phyloP scores from a whole-genome alignment of 1,140 invertebrate genomes.

The Drosophila bipectinata region DNA sequence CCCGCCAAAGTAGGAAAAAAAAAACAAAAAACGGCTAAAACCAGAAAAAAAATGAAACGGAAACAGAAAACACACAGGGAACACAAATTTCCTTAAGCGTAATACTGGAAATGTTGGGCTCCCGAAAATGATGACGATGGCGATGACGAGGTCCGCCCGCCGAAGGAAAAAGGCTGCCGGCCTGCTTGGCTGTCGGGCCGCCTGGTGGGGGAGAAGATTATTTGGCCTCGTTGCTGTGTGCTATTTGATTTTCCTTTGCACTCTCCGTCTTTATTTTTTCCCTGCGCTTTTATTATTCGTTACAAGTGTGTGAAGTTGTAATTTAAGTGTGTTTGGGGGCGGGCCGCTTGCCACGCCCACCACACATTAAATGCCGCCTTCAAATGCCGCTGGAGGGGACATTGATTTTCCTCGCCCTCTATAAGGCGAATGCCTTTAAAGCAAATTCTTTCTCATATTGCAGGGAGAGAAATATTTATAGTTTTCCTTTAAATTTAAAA shows the following conservation, averaged over 20 bases:
- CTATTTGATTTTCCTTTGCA: conserved; percentile 64
- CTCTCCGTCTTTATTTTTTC: conserved; percentile 46
- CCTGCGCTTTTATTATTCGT: conserved; percentile 67
- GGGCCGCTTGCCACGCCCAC: conserved; percentile 63
- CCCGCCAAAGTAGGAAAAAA: conserved; percentile 3
- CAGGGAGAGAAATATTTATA: conserved; percentile 8
- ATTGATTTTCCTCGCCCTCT: conserved; percentile 62
- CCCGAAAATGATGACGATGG: conserved; percentile 66
- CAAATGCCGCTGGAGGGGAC: conserved; percentile 49
- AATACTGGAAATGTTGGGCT: conserved; percentile 49
- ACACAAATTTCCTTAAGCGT: conserved; percentile 69
- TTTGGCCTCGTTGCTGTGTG: conserved; percentile 56
- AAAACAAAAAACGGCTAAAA: conserved; percentile 8
- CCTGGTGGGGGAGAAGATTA: conserved; percentile 13
- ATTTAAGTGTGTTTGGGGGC: conserved; percentile 67
- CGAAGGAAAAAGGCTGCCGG: conserved; percentile 6
- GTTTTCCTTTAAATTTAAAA: neutral
- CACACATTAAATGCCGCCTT: conserved; percentile 66
- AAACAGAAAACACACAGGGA: conserved; percentile 24
- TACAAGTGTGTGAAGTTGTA: conserved; percentile 81
- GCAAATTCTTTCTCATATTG: conserved; percentile 52
- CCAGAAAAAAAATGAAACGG: conserved; percentile 18
- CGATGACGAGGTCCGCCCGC: conserved; percentile 61
- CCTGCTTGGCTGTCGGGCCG: no score
- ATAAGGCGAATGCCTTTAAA: conserved; percentile 65